Percentiles rank a stretch among this genome's conserved stretches.
Evolutionary conservation across 2,797 vertebrate genomes (phyloP).

Genomic region (Microtus obscurus): DNA sequence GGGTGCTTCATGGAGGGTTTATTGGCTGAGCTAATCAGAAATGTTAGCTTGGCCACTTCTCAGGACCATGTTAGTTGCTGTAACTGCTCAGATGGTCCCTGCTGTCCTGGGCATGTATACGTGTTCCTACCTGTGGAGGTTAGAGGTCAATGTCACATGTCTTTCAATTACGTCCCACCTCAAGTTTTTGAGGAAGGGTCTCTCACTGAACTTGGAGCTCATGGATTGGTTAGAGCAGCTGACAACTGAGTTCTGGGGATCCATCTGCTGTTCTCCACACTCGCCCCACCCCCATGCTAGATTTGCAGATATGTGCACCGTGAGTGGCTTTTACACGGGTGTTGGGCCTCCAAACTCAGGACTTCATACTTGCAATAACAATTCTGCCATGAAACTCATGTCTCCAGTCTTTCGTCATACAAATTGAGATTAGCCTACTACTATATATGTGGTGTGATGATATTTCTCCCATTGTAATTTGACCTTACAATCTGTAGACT

Average conservation of each 20-base stretch:
- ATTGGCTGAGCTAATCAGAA: background rate
- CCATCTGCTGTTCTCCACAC: background rate
- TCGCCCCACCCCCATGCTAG: rapidly evolving
- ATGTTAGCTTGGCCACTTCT: background rate
- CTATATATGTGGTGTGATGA: background rate
- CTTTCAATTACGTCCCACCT: background rate
- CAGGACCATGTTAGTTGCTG: background rate
- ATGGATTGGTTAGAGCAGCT: background rate
- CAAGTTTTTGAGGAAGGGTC: background rate
- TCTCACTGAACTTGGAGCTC: background rate
- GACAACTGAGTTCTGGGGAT: background rate
- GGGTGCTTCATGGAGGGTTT: background rate
- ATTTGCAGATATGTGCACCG: background rate
- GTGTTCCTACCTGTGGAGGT: background rate
- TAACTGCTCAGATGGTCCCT: background rate
- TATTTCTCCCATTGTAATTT: background rate
- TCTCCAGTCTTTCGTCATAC: background rate
- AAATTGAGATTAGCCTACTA: background rate
- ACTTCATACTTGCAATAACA: background rate
- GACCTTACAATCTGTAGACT: background rate
- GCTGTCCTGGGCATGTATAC: background rate
- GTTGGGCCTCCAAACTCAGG: background rate
- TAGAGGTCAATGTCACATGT: no score
- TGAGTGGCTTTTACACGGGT: background rate
- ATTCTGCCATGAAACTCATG: background rate